These are phyloP conservation scores for Cyprinodon tularosa DNA, from an alignment of 2,113 vertebrate genomes.

Conservation along the genomic window DNA sequence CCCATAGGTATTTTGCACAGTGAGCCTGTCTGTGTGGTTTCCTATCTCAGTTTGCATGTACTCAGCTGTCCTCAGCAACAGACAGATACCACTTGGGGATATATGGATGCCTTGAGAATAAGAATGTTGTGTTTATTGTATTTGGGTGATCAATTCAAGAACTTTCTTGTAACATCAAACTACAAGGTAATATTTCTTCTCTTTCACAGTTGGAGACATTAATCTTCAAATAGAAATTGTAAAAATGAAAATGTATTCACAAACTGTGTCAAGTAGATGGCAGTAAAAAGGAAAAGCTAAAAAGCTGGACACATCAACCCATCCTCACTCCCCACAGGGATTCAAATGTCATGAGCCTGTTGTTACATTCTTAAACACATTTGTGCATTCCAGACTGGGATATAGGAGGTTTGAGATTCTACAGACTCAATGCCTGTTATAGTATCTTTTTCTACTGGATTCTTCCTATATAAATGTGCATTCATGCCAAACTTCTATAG, in stretches of 20 bases:
- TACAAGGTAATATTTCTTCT: background rate
- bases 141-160: constrained; percentile 22
- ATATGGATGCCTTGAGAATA: constrained; percentile 25
- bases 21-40: constrained; percentile 27
- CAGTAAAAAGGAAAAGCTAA: background rate
- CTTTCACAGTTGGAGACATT: background rate
- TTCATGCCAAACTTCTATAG: too few relatives aligned
- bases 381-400: background rate
- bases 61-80: constrained; percentile 36
- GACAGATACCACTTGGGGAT: constrained; percentile 29
- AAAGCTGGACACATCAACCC: background rate
- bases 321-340: background rate
- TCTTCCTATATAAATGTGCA: too few relatives aligned
- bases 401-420: too few relatives aligned
- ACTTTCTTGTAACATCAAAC: constrained; percentile 8
- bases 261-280: background rate
- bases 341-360: background rate
- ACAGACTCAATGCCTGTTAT: background rate
- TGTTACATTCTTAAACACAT: constrained; percentile 1
- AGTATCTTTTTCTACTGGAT: too few relatives aligned
- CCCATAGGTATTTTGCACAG: constrained; percentile 52
- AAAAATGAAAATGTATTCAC: background rate
- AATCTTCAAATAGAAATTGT: background rate
- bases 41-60: constrained; percentile 28
- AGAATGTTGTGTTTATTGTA: constrained; percentile 13